phyloP scores from a whole-genome alignment of 2,888 invertebrate genomes.

The Sesia apiformis region DNA sequence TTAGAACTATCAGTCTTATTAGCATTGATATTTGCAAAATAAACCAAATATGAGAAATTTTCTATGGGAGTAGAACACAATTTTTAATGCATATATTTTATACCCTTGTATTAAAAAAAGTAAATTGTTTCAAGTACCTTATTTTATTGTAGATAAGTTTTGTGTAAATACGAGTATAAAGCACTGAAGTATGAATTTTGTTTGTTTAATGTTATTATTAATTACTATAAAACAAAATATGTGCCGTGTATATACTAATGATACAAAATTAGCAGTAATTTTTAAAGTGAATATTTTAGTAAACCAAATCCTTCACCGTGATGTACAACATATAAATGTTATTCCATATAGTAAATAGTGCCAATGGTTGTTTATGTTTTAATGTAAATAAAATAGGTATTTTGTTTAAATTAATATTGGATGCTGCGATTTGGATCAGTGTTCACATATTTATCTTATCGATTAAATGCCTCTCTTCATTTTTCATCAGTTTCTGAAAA shows the following conservation, averaged over 20 bases:
- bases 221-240: conserved; percentile 34
- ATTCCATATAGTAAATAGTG: conserved; percentile 41
- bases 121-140: conserved; percentile 49
- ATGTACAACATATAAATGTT: conserved; percentile 58
- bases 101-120: background rate
- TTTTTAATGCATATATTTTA: background rate
- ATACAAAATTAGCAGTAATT: conserved; percentile 32
- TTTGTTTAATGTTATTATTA: conserved; percentile 43
- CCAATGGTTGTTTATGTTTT: conserved; percentile 36
- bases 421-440: no score
- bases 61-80: background rate
- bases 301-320: conserved; percentile 65
- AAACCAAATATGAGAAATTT: background rate
- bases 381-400: background rate
- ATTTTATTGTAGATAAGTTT: conserved; percentile 44
- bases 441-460: no score
- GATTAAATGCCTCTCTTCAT: no score
- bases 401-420: no score
- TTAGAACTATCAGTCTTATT: no score
- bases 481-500: no score
- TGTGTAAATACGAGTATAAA: conserved; percentile 44
- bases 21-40: background rate
- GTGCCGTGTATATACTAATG: conserved; percentile 61
- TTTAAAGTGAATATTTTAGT: conserved; percentile 11
- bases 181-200: conserved; percentile 43